Evolutionary conservation across 2,888 invertebrate species (phyloP).

Genomic region (Trachelus iudaicus): DNA sequence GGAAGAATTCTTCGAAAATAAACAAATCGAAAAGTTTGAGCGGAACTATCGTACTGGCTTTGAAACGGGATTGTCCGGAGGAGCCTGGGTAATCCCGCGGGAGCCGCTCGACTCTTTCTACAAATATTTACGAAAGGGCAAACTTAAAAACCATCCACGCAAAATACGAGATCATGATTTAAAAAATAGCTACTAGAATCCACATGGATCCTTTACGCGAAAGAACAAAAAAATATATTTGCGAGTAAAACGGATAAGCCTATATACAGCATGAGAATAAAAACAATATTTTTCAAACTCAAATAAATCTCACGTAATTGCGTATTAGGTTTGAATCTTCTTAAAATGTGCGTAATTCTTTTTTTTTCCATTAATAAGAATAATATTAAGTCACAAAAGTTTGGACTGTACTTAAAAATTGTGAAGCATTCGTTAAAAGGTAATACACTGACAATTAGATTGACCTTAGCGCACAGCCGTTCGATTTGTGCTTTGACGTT

Average conservation of each 20-base stretch:
- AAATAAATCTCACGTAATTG: neutral
- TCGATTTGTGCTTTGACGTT: neutral
- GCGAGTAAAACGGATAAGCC: neutral
- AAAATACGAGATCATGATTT: neutral
- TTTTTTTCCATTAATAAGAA: neutral
- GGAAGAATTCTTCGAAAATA: neutral
- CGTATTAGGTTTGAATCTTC: neutral
- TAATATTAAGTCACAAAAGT: neutral
- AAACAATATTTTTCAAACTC: neutral
- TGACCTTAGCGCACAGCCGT: neutral
- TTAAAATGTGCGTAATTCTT: neutral
- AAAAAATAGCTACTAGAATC: neutral
- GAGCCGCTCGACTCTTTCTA: neutral
- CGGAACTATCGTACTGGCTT: neutral
- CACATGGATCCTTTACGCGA: neutral
- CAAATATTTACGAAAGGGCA: neutral
- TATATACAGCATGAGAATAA: neutral
- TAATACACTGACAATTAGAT: neutral
- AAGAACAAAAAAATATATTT: neutral
- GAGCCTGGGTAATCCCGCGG: neutral
- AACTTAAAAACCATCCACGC: neutral
- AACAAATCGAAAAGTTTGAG: neutral
- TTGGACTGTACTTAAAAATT: neutral
- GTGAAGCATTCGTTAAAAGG: neutral
- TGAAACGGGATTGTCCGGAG: neutral